Evolutionary conservation across 2,113 vertebrate genomes (phyloP).

Genomic region (Sceloporus undulatus): DNA sequence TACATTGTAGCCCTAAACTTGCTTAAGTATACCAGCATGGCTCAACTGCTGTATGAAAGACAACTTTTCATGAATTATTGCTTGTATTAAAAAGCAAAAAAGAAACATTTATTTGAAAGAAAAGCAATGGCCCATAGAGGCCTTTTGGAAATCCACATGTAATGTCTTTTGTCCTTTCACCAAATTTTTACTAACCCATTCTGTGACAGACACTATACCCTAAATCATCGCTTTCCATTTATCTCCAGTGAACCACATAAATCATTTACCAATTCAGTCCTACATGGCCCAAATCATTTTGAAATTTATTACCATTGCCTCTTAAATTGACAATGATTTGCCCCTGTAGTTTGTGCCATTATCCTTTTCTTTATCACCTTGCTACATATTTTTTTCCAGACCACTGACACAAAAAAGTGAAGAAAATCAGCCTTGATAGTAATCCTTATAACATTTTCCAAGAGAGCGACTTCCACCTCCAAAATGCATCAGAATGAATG

Average conservation of each 20-base stretch:
- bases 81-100: fast-evolving
- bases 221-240: neutral
- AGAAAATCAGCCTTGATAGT: slow-evolving; percentile 37
- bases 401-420: slow-evolving; percentile 42
- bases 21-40: neutral
- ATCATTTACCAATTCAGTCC: neutral
- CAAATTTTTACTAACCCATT: neutral
- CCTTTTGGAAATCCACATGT: neutral
- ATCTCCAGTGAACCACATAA: neutral
- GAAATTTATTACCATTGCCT: neutral
- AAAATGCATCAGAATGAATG: slow-evolving; percentile 20
- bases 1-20: neutral
- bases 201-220: fast-evolving
- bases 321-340: neutral
- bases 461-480: slow-evolving; percentile 12
- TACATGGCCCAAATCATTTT: neutral
- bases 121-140: neutral
- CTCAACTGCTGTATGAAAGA: slow-evolving; percentile 12
- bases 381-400: slow-evolving; percentile 33
- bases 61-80: neutral
- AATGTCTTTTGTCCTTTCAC: neutral
- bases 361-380: neutral
- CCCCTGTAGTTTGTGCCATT: neutral
- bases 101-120: neutral
- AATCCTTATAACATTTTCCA: slow-evolving; percentile 43